Conservation (phyloP, 1,140 invertebrate species). For the Potamilus streckersoni region DNA sequence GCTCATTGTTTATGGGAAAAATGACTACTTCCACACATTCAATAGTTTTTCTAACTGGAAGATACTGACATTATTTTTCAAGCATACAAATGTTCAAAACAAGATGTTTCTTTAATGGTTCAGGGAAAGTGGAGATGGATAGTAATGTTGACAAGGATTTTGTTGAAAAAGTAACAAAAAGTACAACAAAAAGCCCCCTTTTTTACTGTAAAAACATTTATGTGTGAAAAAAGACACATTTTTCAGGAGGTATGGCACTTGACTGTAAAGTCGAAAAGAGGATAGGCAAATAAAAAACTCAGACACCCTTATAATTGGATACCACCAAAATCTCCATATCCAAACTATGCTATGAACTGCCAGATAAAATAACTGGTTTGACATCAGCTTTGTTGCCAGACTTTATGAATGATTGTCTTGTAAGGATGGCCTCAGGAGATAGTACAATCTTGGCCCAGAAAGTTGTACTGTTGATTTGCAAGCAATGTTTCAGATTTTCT, state of each 20-base stretch:
- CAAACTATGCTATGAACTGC: neutral
- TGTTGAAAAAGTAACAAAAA: neutral
- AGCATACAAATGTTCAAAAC: slow-evolving; percentile 5
- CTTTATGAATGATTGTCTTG: slow-evolving; percentile 6
- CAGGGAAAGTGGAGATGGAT: neutral
- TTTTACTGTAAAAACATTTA: slow-evolving; percentile 8
- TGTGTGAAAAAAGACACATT: neutral
- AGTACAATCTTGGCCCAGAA: slow-evolving; percentile 17
- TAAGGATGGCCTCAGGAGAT: slow-evolving; percentile 1
- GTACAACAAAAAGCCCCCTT: too few species aligned
- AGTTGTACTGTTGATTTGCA: neutral
- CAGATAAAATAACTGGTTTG: slow-evolving; percentile 12
- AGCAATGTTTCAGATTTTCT: neutral
- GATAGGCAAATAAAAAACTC: neutral
- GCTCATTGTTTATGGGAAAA: slow-evolving; percentile 5
- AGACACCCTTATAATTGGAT: slow-evolving; percentile 17
- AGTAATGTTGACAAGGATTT: neutral
- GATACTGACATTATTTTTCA: slow-evolving; percentile 1
- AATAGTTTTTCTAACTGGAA: slow-evolving; percentile 8
- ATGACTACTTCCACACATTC: slow-evolving; percentile 22
- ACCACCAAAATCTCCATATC: slow-evolving; percentile 7
- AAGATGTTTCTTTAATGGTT: neutral
- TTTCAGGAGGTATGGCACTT: slow-evolving; percentile 6
- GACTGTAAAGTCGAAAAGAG: neutral
- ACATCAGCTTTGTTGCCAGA: slow-evolving; percentile 8